Base-by-base conservation (phyloP, 2,797 vertebrate genomes). In the Anguilla anguilla region DNA sequence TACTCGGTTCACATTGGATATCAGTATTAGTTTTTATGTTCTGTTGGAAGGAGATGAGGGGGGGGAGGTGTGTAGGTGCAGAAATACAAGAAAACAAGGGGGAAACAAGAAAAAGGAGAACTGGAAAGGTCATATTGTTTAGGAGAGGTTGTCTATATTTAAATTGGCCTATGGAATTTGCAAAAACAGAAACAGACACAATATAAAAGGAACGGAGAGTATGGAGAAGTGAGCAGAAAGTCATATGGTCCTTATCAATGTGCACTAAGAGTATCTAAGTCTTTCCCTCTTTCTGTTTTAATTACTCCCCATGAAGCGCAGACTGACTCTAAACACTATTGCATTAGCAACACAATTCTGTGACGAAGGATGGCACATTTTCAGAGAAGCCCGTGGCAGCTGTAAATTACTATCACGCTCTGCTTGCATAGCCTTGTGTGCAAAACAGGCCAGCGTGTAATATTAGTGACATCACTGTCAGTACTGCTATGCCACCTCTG, bases 21-120 rank as follows among this genome's bases (percentile, higher is more conserved):
- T 89, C 91, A 95, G 94, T 94, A 94, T 95, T 93, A 87, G 91
- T 90, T 94, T 95, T 46, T n/a, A 94, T 93, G 93, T 94, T 91
- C 84, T 89, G 74, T 90, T 91, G 89, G 90, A 90, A 83, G 89
- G 90, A 31, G 82, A 83, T 57, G 85, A 64, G 84, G 74, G 51
- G 59, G 31, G 64, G 25, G 43, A 57, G 9, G 84, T 22, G 57
- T 85, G 88, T 59, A 85, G 89, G 90, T 3, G 64, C 17, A 89
- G 88, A 28, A 85, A 35, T 77, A 51, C 49, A 35, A 46, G 49
- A 83, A 87, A 82, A 83, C 49, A 84, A 87, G 86, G 69, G 51
- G 51, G 7, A 53, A 13, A 53, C 51, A 2, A 53, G 81, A 61
- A 25, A 25, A 31, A 81, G 43, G 59, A 67, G 55, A 89, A 84